Percentiles rank a stretch among this genome's conserved stretches.
phyloP scores from a whole-genome alignment of 1,140 invertebrate species.

The Camponotus floridanus region DNA sequence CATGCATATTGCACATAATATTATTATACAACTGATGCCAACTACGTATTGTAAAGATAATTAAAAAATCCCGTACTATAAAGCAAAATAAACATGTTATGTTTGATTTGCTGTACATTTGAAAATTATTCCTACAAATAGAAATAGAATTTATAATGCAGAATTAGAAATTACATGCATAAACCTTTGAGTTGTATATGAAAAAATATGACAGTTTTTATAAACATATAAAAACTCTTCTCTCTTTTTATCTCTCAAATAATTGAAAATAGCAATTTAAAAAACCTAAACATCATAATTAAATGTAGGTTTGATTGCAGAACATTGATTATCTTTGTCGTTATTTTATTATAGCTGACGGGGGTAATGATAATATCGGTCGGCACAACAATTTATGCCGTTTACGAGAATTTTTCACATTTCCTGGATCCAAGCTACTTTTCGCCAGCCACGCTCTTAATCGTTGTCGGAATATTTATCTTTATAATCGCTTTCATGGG shows the following conservation, averaged over 20 bases:
- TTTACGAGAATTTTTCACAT: conserved; percentile 91
- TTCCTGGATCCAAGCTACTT: conserved; percentile 90
- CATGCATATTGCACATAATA: neutral
- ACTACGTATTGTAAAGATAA: conserved; percentile 25
- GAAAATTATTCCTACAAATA: neutral
- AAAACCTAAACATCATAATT: neutral
- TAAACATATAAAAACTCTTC: neutral
- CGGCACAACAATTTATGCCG: conserved; percentile 91
- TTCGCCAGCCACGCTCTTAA: conserved; percentile 91
- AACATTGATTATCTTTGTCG: conserved; percentile 29
- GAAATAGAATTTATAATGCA: neutral
- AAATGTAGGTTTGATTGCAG: too few relatives aligned
- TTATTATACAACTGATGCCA: conserved; percentile 22
- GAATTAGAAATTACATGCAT: neutral
- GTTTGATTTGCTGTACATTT: conserved; percentile 16
- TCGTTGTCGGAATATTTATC: conserved; percentile 92
- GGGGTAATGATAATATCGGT: conserved; percentile 92
- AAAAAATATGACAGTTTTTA: neutral
- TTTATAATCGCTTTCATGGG: conserved; percentile 93
- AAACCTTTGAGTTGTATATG: neutral
- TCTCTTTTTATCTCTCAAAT: neutral
- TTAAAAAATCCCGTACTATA: neutral
- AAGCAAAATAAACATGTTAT: neutral
- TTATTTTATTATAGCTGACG: conserved; percentile 87
- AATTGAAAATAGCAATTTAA: neutral